Evolutionary conservation across 2,113 vertebrate species (phyloP), one percentile per base, ranked within the genome.

Genomic region (Gyps fulvus): DNA sequence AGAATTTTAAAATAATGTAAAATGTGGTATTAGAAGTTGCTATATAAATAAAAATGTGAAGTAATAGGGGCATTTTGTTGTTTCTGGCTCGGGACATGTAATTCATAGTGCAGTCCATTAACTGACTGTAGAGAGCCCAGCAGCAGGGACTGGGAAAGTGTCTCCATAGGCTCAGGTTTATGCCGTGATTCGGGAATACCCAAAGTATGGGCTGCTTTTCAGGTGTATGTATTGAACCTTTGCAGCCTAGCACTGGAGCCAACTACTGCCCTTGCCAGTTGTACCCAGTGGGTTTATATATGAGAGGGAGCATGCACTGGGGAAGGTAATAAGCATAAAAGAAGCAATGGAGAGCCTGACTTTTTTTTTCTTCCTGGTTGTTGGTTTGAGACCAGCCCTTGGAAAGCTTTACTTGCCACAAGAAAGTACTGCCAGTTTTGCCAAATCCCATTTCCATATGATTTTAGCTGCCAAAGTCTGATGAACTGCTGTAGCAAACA

Each of bases 291-390:
- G 11, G 5, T 45, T 70, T 54, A 21, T 32, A 9, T 10, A 25
- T 0, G 1, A 47, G 20, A 77, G 14, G 7, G 10, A 52, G 10
- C 0, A 0, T 1, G 4, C 32, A 4, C 38, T 50, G 21, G 16
- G 34, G 29, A 74, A 63, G 19, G 7, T 27, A 71, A 12, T 55
- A 73, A 62, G 5, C 7, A 27, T 22, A 22, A 9, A 52, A 77
- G 59, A 73, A 67, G 45, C 43, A 40, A 54, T 25, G 10, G 9
- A 83, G n/a, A 61, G 7, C 10, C 31, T 78, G 27, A 61, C 8
- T 4, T 18, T 31, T 61, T 55, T 73, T 71, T 81, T 42, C 20
- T 50, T 34, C 13, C 10, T 58, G 10, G 3, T 13, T 73, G 15
- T 63, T 92, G 29, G 31, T 94, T 87, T 77, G 74, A 80, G 72